A percentile compares a stretch with the other conserved stretches of the same genome.
Conservation (phyloP, 2,113 vertebrate species). For the Mesembrinibis cayennensis region DNA sequence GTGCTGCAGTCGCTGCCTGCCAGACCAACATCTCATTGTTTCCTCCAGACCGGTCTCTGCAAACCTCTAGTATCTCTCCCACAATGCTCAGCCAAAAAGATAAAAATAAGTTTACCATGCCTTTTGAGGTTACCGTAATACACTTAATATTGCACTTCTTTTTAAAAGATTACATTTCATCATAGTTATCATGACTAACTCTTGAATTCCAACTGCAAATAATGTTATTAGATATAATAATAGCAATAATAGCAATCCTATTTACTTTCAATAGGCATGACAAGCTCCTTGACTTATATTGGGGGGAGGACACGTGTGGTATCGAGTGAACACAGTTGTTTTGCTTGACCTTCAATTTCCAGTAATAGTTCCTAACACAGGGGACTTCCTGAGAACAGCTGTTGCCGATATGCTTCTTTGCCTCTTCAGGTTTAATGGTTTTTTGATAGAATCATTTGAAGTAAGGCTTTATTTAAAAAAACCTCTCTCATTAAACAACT, state of each 20-base stretch:
- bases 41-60: not conserved
- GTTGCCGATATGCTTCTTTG: not conserved
- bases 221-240: not conserved
- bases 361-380: not conserved
- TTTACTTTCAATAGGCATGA: not conserved
- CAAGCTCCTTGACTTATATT: not conserved
- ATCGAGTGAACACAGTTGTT: not conserved
- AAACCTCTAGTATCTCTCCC: not conserved
- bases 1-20: not conserved
- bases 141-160: rapidly evolving
- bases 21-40: not conserved
- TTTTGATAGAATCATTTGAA: not conserved
- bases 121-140: not conserved
- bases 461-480: not conserved
- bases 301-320: rapidly evolving
- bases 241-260: not conserved
- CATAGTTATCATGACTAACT: not conserved
- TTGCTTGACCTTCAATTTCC: conserved; percentile 22
- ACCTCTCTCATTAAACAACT: not conserved
- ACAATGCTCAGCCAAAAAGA: not conserved
- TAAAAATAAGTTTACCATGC: not conserved
- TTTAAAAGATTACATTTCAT: not conserved
- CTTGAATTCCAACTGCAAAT: not conserved
- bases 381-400: conserved; percentile 11
- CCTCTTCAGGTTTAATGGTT: not conserved